Conservation (phyloP, 2,113 vertebrate species). For the Azemiops feae region DNA sequence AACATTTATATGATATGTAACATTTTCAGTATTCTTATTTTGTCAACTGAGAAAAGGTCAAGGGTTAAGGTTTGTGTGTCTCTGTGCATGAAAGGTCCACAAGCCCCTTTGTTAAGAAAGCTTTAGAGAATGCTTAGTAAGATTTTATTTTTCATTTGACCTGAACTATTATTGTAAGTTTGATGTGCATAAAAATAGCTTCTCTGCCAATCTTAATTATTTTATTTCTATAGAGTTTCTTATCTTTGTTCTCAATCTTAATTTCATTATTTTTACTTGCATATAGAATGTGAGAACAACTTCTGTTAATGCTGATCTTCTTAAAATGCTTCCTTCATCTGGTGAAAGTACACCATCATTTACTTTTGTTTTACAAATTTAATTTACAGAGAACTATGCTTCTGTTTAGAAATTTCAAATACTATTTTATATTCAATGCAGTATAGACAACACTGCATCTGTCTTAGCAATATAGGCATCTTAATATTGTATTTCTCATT, state of each 20-base stretch:
- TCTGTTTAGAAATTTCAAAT: background rate
- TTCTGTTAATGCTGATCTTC: background rate
- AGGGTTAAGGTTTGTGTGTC: slow-evolving; percentile 78
- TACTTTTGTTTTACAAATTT: slow-evolving; percentile 19
- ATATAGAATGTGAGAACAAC: background rate
- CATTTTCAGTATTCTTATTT: slow-evolving; percentile 61
- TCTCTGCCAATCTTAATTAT: slow-evolving; percentile 54
- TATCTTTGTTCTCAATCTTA: slow-evolving; percentile 10
- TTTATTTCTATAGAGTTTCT: slow-evolving; percentile 5
- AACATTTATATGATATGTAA: slow-evolving; percentile 53
- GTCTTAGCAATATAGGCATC: background rate
- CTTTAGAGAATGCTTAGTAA: slow-evolving; percentile 66
- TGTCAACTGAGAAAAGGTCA: slow-evolving; percentile 76
- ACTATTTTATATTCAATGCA: background rate
- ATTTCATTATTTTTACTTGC: slow-evolving; percentile 7
- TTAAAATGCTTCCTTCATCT: background rate
- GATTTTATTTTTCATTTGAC: slow-evolving; percentile 62
- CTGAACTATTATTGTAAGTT: slow-evolving; percentile 48
- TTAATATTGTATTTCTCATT: background rate
- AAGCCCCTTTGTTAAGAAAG: slow-evolving; percentile 73
- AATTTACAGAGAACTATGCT: background rate
- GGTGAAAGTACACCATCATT: slow-evolving; percentile 22
- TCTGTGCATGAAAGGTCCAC: slow-evolving; percentile 58
- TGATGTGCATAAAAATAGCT: slow-evolving; percentile 52
- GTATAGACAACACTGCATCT: background rate